Conservation (phyloP, 2,797 vertebrate genomes). For the Helostoma temminkii region DNA sequence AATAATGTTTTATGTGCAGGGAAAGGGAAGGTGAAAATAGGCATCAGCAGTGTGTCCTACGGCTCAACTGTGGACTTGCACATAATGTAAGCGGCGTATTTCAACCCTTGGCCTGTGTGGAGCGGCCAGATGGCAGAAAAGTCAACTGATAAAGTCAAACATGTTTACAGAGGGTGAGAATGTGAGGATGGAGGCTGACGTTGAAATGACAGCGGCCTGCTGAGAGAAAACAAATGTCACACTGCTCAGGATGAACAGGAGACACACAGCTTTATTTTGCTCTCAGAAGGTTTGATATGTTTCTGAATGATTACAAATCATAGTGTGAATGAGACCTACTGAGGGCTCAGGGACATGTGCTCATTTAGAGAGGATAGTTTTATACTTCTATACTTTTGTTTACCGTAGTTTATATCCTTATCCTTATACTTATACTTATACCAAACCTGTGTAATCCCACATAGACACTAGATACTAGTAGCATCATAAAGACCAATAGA, state of each 20-base stretch:
- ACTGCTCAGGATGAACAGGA: conserved; percentile 29
- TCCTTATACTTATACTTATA: no score
- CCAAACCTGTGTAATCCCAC: no score
- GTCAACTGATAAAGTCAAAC: conserved; percentile 76
- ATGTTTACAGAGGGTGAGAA: conserved; percentile 65
- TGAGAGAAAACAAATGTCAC: conserved; percentile 41
- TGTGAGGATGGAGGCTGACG: conserved; percentile 64
- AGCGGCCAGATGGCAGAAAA: conserved; percentile 74
- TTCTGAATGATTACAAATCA: conserved; percentile 15
- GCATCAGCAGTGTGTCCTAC: conserved; percentile 37
- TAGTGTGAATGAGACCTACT: conserved; percentile 4
- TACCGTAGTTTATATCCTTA: not conserved
- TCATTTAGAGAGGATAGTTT: not conserved
- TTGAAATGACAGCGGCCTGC: conserved; percentile 60
- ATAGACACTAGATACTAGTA: no score
- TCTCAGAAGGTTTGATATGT: conserved; percentile 10
- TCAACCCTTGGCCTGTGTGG: conserved; percentile 41
- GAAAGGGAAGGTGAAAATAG: conserved; percentile 24
- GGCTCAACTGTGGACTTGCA: conserved; percentile 43
- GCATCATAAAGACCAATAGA: conserved; percentile 1
- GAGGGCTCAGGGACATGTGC: not conserved
- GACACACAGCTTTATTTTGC: conserved; percentile 24
- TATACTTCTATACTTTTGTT: no score
- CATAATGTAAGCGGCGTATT: conserved; percentile 31
- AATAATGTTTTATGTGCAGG: conserved; percentile 17